Conservation (phyloP, 2,888 invertebrate species). For the Amorpha juglandis region DNA sequence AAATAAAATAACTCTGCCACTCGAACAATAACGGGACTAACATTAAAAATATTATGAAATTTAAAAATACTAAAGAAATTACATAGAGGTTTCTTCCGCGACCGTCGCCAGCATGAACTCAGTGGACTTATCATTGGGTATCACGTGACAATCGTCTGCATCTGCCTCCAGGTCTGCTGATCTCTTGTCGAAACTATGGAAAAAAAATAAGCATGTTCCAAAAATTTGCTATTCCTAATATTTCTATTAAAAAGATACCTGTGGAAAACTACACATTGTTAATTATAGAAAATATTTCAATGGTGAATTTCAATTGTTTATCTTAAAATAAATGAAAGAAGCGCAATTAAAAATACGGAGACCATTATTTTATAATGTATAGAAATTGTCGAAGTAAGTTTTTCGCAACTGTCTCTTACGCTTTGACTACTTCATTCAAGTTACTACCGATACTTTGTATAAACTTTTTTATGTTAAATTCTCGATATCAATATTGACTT, state of each 20-base stretch:
- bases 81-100: slow-evolving; percentile 91
- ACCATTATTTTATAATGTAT: background rate
- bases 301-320: no score
- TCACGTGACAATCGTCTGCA: slow-evolving; percentile 90
- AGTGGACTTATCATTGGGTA: slow-evolving; percentile 95
- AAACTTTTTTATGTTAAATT: background rate
- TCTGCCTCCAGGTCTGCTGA: slow-evolving; percentile 85
- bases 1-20: no score
- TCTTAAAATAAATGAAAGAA: no score
- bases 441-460: background rate
- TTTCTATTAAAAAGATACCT: no score
- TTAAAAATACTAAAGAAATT: slow-evolving; percentile 66
- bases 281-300: no score
- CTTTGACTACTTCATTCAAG: background rate
- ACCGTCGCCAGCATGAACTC: slow-evolving; percentile 96
- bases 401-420: background rate
- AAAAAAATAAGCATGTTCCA: slow-evolving; percentile 24
- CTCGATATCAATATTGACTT: no score
- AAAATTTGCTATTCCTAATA: no score
- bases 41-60: no score
- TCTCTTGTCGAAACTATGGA: slow-evolving; percentile 76
- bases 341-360: background rate
- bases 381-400: background rate
- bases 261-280: no score
- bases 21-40: background rate